Conservation (phyloP, 1,140 invertebrate species). For the Bacillus rossius region DNA sequence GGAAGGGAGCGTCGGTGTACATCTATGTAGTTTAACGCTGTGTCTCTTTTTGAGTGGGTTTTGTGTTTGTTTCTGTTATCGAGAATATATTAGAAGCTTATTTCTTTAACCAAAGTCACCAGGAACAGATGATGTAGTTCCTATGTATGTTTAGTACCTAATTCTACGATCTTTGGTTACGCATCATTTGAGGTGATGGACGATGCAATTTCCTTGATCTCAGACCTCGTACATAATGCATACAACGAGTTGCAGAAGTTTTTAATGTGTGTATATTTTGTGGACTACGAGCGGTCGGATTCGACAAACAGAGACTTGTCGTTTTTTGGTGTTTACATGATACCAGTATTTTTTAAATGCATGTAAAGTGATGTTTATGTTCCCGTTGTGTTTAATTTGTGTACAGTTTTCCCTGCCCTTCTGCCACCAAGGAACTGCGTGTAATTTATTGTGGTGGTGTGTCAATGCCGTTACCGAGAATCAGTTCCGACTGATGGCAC, state of each 20-base stretch:
- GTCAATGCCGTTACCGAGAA: too few relatives aligned
- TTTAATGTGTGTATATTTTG: too few relatives aligned
- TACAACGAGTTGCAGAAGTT: constrained; percentile 40
- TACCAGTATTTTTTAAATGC: neutral
- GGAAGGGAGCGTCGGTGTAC: too few relatives aligned
- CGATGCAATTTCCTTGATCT: constrained; percentile 46
- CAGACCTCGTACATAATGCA: constrained; percentile 41
- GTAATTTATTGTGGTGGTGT: constrained; percentile 7
- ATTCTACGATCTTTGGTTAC: constrained; percentile 8
- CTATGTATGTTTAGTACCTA: constrained; percentile 11
- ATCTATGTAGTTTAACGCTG: too few relatives aligned
- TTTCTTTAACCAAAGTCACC: constrained; percentile 12
- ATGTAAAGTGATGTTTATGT: neutral
- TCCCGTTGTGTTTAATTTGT: neutral
- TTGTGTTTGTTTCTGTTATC: neutral
- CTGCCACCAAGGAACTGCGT: neutral
- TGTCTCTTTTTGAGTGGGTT: neutral
- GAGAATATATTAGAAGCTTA: constrained; percentile 9
- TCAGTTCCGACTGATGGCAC: constrained; percentile 1
- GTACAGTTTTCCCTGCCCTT: neutral
- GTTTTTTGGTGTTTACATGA: constrained; percentile 2
- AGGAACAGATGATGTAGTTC: constrained; percentile 12
- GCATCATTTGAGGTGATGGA: constrained; percentile 18
- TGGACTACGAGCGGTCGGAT: constrained; percentile 18
- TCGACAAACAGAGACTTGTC: neutral